phyloP scores from a whole-genome alignment of 2,113 vertebrate genomes.

The Oxyura jamaicensis region DNA sequence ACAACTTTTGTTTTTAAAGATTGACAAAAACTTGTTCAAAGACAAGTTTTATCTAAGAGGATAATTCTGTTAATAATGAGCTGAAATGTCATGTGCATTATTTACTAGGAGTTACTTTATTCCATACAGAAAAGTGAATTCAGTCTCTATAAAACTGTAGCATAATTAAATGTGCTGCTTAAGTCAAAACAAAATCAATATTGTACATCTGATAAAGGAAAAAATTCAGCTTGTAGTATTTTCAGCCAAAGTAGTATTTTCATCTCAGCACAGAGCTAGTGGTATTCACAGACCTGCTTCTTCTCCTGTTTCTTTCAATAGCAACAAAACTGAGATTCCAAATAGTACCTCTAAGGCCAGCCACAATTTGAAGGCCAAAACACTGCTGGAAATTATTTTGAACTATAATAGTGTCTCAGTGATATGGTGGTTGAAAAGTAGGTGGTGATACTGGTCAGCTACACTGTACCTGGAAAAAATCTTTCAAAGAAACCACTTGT shows the following conservation, averaged over 20 bases:
- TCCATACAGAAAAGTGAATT: background rate
- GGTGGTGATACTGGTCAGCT: background rate
- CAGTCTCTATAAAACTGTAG: background rate
- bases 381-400: background rate
- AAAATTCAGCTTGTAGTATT: background rate
- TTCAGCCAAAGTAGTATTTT: background rate
- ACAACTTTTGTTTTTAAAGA: background rate
- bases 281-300: background rate
- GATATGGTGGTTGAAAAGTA: background rate
- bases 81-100: background rate
- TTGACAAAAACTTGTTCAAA: background rate
- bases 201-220: background rate
- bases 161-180: background rate
- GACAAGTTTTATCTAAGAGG: background rate
- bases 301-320: background rate
- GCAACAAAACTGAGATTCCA: background rate
- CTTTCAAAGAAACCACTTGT: background rate
- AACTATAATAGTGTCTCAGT: background rate
- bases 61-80: background rate
- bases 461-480: background rate
- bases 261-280: background rate
- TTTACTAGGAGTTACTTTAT: background rate
- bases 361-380: background rate
- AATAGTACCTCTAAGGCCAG: background rate
- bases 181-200: background rate